Evolutionary conservation across 2,797 vertebrate species (phyloP).

Genomic region (Sarcoramphus papa): DNA sequence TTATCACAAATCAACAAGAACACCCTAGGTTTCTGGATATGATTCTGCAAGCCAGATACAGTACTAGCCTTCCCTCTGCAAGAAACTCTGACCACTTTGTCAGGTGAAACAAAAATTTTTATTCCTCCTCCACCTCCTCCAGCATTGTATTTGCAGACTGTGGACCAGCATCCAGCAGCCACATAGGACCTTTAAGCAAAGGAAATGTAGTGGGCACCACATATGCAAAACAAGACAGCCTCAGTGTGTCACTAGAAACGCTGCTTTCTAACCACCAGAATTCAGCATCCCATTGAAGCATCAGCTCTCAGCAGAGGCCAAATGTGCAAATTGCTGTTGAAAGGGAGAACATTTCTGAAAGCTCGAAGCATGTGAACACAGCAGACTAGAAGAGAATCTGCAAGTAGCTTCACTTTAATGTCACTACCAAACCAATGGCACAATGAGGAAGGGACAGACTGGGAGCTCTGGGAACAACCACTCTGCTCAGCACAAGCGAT

Average conservation of each 20-base stretch:
- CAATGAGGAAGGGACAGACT: not conserved
- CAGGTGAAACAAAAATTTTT: not conserved
- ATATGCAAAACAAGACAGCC: not conserved
- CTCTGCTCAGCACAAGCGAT: not conserved
- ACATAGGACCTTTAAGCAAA: not conserved
- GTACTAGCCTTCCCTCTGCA: not conserved
- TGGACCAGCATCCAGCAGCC: not conserved
- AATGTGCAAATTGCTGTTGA: slow-evolving; percentile 27
- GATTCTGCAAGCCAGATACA: not conserved
- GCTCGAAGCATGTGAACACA: not conserved
- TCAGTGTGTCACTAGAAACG: not conserved
- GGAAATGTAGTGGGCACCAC: not conserved
- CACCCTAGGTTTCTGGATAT: not conserved
- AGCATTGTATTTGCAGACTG: not conserved
- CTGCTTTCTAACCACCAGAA: not conserved
- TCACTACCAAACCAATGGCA: not conserved
- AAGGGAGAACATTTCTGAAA: slow-evolving; percentile 26
- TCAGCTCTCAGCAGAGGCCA: slow-evolving; percentile 41
- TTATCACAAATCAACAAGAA: not conserved
- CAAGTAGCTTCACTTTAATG: not conserved
- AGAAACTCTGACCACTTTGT: not conserved
- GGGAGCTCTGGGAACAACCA: not conserved
- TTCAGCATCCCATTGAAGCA: slow-evolving; percentile 14
- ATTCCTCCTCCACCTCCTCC: not conserved
- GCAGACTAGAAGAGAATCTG: not conserved